A percentile compares a stretch with the other conserved stretches of the same genome.
Evolutionary conservation across 2,797 vertebrate genomes (phyloP).

Genomic region (Coilia nasus): DNA sequence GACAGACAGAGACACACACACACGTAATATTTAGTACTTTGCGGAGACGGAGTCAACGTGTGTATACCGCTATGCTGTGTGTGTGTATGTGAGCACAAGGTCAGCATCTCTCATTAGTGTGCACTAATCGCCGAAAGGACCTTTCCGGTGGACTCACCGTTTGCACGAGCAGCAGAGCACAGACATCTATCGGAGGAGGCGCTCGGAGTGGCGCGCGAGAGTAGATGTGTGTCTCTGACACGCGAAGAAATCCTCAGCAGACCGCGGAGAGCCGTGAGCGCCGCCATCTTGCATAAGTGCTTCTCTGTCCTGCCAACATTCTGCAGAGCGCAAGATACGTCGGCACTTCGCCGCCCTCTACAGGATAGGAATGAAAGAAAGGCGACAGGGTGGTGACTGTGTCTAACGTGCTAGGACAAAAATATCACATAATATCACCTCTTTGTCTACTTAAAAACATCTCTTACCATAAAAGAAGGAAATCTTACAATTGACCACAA

Average conservation of each 20-base stretch:
- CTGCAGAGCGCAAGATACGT: no score
- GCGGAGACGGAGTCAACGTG: no score
- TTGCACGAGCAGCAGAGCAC: not conserved
- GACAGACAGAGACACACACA: no score
- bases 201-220: not conserved
- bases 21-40: no score
- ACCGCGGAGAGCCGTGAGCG: not conserved
- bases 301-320: not conserved
- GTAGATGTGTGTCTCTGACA: not conserved
- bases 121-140: not conserved
- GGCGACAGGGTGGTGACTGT: no score
- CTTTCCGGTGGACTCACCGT: not conserved
- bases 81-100: not conserved
- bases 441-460: no score
- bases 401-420: no score
- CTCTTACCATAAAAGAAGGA: no score
- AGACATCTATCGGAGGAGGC: not conserved
- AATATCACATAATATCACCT: no score
- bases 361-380: no score
- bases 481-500: no score
- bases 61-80: not conserved
- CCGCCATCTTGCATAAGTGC: not conserved
- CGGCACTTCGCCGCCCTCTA: no score
- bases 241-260: not conserved
- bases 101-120: not conserved